phyloP scores from a whole-genome alignment of 2,888 invertebrate genomes.

The Iphiclides podalirius region DNA sequence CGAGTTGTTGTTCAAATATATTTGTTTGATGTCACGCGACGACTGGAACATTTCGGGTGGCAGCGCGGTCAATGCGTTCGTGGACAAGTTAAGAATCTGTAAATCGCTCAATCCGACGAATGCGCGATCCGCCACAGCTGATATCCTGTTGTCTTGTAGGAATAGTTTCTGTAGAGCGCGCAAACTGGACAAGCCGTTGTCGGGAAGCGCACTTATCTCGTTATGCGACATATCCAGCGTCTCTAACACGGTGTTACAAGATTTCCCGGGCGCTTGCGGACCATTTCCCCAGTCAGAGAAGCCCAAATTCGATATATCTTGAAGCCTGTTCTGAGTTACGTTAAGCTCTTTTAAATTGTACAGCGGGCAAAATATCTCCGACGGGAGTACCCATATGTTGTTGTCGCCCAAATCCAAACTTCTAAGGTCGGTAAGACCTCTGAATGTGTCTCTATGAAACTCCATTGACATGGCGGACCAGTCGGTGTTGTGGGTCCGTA shows the following conservation, averaged over 20 bases:
- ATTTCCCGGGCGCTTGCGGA: slow-evolving; percentile 83
- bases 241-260: slow-evolving; percentile 85
- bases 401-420: slow-evolving; percentile 86
- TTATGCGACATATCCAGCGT: slow-evolving; percentile 87
- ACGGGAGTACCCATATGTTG: slow-evolving; percentile 87
- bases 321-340: slow-evolving; percentile 87
- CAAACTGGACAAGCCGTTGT: slow-evolving; percentile 85
- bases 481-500: slow-evolving; percentile 88
- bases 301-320: slow-evolving; percentile 87
- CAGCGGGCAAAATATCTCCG: slow-evolving; percentile 86
- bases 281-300: slow-evolving; percentile 87
- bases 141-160: slow-evolving; percentile 88
- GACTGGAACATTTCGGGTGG: slow-evolving; percentile 89
- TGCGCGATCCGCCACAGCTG: slow-evolving; percentile 86
- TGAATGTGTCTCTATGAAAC: slow-evolving; percentile 85
- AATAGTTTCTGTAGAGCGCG: slow-evolving; percentile 84
- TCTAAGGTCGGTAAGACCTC: slow-evolving; percentile 83
- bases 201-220: slow-evolving; percentile 85
- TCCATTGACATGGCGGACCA: slow-evolving; percentile 90
- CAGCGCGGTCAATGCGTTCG: slow-evolving; percentile 87
- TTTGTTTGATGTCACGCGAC: slow-evolving; percentile 84
- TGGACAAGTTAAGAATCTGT: slow-evolving; percentile 87
- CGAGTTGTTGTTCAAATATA: slow-evolving; percentile 89
- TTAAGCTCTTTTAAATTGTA: slow-evolving; percentile 85
- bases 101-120: slow-evolving; percentile 85